Evolutionary conservation across 2,113 vertebrate species (phyloP), one percentile per base, ranked within the genome.

Genomic region (Sinocyclocheilus anophthalmus): DNA sequence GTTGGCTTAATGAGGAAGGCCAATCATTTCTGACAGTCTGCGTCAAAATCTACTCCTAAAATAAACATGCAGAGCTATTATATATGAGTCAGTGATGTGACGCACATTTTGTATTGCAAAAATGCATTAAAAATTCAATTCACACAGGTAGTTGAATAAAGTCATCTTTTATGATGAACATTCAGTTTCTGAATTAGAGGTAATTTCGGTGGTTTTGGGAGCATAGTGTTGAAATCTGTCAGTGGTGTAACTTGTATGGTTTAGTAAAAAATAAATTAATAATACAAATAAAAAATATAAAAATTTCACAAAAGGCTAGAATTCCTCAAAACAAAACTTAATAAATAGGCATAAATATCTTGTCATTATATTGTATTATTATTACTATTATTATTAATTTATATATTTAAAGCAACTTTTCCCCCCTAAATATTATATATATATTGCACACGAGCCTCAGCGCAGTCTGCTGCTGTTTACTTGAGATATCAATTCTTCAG

Each of bases 1-100:
- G 20, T 84, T 76, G 53, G 22, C 39, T 53, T 84, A 82, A 85
- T 77, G 45, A 72, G 53, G 77, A 83, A 30, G 14, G 42, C 59
- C 59, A 85, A 48, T 85, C 78, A 85, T 84, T 84, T 73, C 67
- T 77, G 86, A 76, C 59, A 79, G 63, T n/a, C 37, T 72, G 50
- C 50, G 61, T 77, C 75, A 50, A 79, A 80, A 69, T 45, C 63
- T 55, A n/a, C 45, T 11, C 37, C 20, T 12, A 73, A 73, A 73
- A 45, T 70, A 70, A 73, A 73, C 70, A 42, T 1, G 22, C 22
- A 76, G 73, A 16, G 42, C n/a, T 26, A 76, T 76, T 48, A 76
- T 50, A 73, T 30, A 57, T 30, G 50, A 55, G 72, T 24, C 24
- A 16, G 4, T 50, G n/a, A 30, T 26, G 73, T 16, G n/a, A 76